These are phyloP conservation scores for Exaiptasia diaphana DNA, from an alignment of 64 coral and sea anemone genomes.

Conservation along the genomic window DNA sequence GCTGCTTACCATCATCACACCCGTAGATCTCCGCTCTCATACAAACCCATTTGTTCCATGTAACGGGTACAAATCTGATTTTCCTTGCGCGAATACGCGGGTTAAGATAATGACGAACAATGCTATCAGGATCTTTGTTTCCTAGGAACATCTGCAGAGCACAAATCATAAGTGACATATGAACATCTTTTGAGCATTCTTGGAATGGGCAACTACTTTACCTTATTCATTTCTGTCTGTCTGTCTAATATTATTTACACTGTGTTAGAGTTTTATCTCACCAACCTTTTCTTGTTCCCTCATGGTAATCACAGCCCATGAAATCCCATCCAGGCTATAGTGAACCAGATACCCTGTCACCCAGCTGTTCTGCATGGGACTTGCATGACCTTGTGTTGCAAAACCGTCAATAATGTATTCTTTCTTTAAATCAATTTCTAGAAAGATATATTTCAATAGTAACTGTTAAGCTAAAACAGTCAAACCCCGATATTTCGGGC, in stretches of 20 bases:
- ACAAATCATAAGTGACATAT: neutral
- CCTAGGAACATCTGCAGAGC: conserved; percentile 58
- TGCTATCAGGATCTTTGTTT: conserved; percentile 26
- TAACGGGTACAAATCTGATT: conserved; percentile 60
- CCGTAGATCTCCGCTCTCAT: conserved; percentile 79
- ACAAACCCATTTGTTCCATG: conserved; percentile 71
- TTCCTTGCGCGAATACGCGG: conserved; percentile 70
- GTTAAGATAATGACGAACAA: conserved; percentile 42
- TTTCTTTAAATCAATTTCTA: conserved; percentile 67
- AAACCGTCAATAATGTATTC: conserved; percentile 82
- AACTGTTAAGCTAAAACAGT: neutral
- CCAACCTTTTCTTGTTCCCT: conserved; percentile 40
- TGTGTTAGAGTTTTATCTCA: neutral
- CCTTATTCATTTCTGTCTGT: neutral
- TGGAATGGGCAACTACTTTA: neutral
- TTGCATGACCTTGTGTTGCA: conserved; percentile 68
- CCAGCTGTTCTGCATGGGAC: conserved; percentile 7
- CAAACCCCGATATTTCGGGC: too few relatives aligned
- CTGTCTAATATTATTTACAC: neutral
- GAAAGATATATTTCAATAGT: neutral
- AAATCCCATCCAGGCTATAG: conserved; percentile 67
- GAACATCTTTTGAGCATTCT: neutral
- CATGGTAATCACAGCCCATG: conserved; percentile 68
- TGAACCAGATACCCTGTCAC: conserved; percentile 76
- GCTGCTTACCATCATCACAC: conserved; percentile 54